phyloP scores from a whole-genome alignment of 2,888 invertebrate genomes.

The Strigamia crassipes region DNA sequence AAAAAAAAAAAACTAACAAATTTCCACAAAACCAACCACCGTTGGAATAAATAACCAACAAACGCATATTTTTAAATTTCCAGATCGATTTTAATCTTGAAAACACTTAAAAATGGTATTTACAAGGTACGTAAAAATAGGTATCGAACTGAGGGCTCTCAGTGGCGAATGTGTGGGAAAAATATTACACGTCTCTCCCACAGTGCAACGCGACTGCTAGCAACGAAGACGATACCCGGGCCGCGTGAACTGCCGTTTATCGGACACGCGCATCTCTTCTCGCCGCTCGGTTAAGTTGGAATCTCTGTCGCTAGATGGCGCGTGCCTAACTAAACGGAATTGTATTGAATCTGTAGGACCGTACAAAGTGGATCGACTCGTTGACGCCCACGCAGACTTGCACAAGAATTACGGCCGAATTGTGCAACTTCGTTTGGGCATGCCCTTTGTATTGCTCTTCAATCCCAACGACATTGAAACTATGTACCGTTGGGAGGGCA shows the following conservation, averaged over 20 bases:
- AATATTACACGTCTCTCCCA: neutral
- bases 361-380: constrained; percentile 58
- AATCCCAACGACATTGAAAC: constrained; percentile 63
- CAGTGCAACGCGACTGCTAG: neutral
- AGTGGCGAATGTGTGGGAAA: no score
- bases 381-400: constrained; percentile 61
- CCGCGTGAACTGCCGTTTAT: constrained; percentile 56
- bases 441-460: constrained; percentile 61
- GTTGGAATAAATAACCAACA: no score
- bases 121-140: neutral
- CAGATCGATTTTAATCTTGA: neutral
- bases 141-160: no score
- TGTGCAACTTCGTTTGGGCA: constrained; percentile 60
- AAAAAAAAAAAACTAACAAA: neutral
- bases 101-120: neutral
- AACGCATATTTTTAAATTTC: no score
- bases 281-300: constrained; percentile 49
- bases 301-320: constrained; percentile 48
- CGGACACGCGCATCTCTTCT: constrained; percentile 55
- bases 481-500: constrained; percentile 63
- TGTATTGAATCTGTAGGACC: constrained; percentile 55
- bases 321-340: neutral
- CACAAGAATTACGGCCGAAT: constrained; percentile 62
- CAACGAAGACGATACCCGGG: constrained; percentile 56
- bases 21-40: neutral